phyloP scores from a whole-genome alignment of 2,888 invertebrate genomes.

The Xestia sexstrigata region DNA sequence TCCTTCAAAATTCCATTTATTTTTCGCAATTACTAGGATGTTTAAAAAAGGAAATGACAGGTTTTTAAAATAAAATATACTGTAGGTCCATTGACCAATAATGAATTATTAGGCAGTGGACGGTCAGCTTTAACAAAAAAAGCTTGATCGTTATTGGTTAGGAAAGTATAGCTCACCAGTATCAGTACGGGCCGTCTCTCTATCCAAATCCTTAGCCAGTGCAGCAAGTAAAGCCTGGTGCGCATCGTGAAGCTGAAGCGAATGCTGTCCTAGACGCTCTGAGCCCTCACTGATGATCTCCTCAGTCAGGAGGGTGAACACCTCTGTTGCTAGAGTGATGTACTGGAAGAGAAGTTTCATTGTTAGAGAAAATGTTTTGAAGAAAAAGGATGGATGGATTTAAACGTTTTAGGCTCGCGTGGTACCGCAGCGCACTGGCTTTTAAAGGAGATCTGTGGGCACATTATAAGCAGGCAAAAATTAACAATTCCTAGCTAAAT shows the following conservation, averaged over 20 bases:
- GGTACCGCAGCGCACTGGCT: background rate
- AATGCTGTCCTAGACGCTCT: constrained; percentile 87
- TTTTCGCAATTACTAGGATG: no score
- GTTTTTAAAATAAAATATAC: no score
- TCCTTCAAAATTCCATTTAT: background rate
- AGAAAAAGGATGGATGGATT: background rate
- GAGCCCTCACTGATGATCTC: constrained; percentile 94
- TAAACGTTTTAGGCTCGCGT: background rate
- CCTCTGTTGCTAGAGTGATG: constrained; percentile 96
- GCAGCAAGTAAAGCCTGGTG: constrained; percentile 97
- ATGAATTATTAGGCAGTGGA: no score
- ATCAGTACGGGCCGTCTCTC: constrained; percentile 96
- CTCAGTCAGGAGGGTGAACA: constrained; percentile 96
- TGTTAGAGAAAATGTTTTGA: background rate
- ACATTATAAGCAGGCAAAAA: background rate
- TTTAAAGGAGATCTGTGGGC: background rate
- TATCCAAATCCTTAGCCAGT: constrained; percentile 97
- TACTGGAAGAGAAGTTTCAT: constrained; percentile 90
- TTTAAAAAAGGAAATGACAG: background rate
- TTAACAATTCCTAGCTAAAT: background rate
- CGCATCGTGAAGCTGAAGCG: constrained; percentile 94
- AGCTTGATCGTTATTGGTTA: background rate
- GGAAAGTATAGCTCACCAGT: constrained; percentile 82
- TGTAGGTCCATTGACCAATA: no score
- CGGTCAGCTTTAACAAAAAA: background rate